A percentile compares a stretch with the other conserved stretches of the same genome.
phyloP scores from a whole-genome alignment of 2,113 vertebrate genomes.

The Paramisgurnus dabryanus region DNA sequence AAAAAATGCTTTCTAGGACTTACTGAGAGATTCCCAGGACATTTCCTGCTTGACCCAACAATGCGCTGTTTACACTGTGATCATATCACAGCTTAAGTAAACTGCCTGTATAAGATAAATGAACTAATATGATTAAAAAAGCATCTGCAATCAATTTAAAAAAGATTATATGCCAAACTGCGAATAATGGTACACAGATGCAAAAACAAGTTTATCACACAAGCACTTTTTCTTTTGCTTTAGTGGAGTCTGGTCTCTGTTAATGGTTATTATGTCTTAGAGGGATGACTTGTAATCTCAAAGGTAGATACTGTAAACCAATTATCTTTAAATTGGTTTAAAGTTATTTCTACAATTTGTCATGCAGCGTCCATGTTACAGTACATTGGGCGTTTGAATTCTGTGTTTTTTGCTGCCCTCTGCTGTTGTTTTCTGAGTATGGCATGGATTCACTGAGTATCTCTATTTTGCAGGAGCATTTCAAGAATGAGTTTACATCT shows the following conservation, averaged over 20 bases:
- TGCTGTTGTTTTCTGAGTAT: conserved; percentile 25
- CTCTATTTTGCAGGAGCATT: conserved; percentile 81
- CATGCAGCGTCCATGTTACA: too few relatives aligned
- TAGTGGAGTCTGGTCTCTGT: conserved; percentile 26
- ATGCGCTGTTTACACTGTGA: neutral
- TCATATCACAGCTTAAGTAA: conserved; percentile 23
- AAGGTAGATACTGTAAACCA: conserved; percentile 22
- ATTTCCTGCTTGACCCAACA: neutral
- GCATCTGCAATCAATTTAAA: conserved; percentile 13
- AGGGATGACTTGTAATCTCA: conserved; percentile 33
- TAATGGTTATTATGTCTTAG: conserved; percentile 9
- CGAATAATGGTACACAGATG: conserved; percentile 31
- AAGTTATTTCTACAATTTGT: conserved; percentile 1
- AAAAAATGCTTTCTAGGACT: neutral
- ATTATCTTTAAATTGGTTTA: conserved; percentile 23
- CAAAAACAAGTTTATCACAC: conserved; percentile 21
- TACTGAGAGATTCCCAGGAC: neutral
- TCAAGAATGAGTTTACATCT: conserved; percentile 91
- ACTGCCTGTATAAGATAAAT: neutral
- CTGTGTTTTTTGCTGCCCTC: conserved; percentile 8
- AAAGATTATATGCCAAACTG: conserved; percentile 10
- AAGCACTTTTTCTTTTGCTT: neutral
- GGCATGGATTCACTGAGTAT: neutral
- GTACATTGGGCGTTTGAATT: neutral
- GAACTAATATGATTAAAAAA: conserved; percentile 22